A percentile compares a stretch with the other conserved stretches of the same genome.
Evolutionary conservation across 2,113 vertebrate species (phyloP).

Genomic region (Agelaius phoeniceus): DNA sequence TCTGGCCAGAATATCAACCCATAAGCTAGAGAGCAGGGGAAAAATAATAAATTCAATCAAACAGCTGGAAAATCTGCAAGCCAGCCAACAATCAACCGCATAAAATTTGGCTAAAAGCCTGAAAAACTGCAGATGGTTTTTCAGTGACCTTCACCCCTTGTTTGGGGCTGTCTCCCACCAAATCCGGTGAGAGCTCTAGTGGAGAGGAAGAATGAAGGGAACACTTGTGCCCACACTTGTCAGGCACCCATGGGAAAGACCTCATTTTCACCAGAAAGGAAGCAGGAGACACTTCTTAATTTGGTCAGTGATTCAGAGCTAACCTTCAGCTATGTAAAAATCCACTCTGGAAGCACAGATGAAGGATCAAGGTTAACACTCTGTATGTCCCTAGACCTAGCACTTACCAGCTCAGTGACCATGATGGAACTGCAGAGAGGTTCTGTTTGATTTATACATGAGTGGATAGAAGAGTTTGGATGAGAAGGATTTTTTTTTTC

Average conservation of each 20-base stretch:
- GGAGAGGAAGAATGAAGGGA: background rate
- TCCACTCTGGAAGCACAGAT: background rate
- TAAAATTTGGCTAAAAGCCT: background rate
- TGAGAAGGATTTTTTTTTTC: background rate
- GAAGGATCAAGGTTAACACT: background rate
- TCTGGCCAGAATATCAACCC: background rate
- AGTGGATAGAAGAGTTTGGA: background rate
- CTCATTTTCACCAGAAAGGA: background rate
- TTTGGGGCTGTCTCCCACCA: background rate
- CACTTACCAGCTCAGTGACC: background rate
- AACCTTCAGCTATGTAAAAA: background rate
- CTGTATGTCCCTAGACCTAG: background rate
- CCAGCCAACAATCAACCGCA: background rate
- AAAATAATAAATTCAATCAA: background rate
- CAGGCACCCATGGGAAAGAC: background rate
- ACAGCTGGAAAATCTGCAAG: constrained; percentile 31
- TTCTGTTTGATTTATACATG: background rate
- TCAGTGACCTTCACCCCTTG: background rate
- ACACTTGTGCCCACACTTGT: background rate
- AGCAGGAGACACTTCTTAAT: background rate
- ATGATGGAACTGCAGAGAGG: background rate
- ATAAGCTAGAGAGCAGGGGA: background rate
- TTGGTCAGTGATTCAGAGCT: background rate
- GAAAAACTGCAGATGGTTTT: background rate
- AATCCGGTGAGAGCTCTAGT: background rate